A percentile compares a stretch with the other conserved stretches of the same genome.
Evolutionary conservation across 30 jellyfish, hydroid and myxozoan genomes (phyloP).

Genomic region (Catostylus mosaicus): DNA sequence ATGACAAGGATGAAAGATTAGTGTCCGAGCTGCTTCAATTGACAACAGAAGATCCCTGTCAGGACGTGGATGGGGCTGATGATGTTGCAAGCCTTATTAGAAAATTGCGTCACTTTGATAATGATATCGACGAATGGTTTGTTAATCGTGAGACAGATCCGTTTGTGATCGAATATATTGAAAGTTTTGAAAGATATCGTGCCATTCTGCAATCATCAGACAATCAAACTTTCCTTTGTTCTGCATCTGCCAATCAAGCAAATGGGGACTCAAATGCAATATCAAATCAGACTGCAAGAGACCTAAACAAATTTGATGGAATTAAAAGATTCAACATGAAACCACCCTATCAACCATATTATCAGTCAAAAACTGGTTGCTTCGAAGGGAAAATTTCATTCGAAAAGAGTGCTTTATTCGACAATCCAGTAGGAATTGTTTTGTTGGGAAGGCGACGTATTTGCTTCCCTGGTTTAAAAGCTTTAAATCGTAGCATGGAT

Average conservation of each 20-base stretch:
- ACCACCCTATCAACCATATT: slow-evolving; percentile 23
- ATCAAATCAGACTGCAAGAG: background rate
- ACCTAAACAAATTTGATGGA: background rate
- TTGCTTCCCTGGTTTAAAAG: slow-evolving; percentile 27
- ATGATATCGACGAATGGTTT: slow-evolving; percentile 69
- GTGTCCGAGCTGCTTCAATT: background rate
- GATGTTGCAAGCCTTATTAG: background rate
- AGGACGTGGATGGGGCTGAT: background rate
- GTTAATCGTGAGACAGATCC: slow-evolving; percentile 58
- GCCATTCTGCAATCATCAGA: slow-evolving; percentile 63
- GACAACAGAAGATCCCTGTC: background rate
- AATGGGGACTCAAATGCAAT: background rate
- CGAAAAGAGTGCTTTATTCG: slow-evolving; percentile 23
- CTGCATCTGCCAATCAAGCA: background rate
- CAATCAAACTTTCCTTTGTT: background rate
- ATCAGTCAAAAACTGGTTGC: background rate
- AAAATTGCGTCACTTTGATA: slow-evolving; percentile 26
- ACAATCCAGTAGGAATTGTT: slow-evolving; percentile 32
- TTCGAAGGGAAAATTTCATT: slow-evolving; percentile 11
- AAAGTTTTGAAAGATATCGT: slow-evolving; percentile 49
- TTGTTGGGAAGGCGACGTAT: slow-evolving; percentile 14
- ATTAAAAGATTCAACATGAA: slow-evolving; percentile 1
- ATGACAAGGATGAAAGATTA: background rate
- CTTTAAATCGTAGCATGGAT: slow-evolving; percentile 46
- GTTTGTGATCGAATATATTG: slow-evolving; percentile 58